Percentiles rank a stretch among this genome's conserved stretches.
Evolutionary conservation across 1,140 invertebrate species (phyloP).

Genomic region (Drosophila malerkotliana): DNA sequence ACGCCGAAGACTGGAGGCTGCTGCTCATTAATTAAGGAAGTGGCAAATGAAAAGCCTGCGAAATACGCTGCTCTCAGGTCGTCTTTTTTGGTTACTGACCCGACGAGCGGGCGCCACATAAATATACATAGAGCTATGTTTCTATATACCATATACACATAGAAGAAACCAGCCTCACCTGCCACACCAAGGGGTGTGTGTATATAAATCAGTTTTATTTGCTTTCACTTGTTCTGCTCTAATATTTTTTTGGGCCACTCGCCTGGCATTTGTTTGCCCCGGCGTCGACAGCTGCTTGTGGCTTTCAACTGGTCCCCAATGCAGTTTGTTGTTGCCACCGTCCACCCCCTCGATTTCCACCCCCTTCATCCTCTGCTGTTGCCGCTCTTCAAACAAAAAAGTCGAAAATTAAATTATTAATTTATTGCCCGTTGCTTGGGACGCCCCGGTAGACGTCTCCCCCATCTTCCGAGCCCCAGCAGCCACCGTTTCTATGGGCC

Average conservation of each 20-base stretch:
- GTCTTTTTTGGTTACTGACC: slow-evolving; percentile 54
- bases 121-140: slow-evolving; percentile 13
- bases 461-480: neutral
- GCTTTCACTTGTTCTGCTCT: slow-evolving; percentile 75
- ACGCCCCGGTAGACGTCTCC: slow-evolving; percentile 1
- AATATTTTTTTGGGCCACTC: slow-evolving; percentile 57
- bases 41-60: slow-evolving; percentile 79
- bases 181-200: slow-evolving; percentile 24
- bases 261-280: slow-evolving; percentile 68
- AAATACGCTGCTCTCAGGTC: slow-evolving; percentile 66
- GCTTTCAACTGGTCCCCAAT: slow-evolving; percentile 51
- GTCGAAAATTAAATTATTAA: slow-evolving; percentile 83
- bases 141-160: slow-evolving; percentile 1
- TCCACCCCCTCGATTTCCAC: neutral
- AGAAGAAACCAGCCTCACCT: neutral
- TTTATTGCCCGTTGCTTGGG: slow-evolving; percentile 68
- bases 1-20: slow-evolving; percentile 39
- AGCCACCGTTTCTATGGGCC: slow-evolving; percentile 30
- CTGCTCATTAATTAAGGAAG: slow-evolving; percentile 81
- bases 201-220: slow-evolving; percentile 79
- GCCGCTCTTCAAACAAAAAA: slow-evolving; percentile 62
- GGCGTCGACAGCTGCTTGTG: slow-evolving; percentile 62
- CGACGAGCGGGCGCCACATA: slow-evolving; percentile 36
- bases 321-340: slow-evolving; percentile 53
- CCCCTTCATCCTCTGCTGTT: neutral